Evolutionary conservation across 2,888 invertebrate genomes (phyloP), one percentile per base, ranked within the genome.

Genomic region (Apoderus coryli): DNA sequence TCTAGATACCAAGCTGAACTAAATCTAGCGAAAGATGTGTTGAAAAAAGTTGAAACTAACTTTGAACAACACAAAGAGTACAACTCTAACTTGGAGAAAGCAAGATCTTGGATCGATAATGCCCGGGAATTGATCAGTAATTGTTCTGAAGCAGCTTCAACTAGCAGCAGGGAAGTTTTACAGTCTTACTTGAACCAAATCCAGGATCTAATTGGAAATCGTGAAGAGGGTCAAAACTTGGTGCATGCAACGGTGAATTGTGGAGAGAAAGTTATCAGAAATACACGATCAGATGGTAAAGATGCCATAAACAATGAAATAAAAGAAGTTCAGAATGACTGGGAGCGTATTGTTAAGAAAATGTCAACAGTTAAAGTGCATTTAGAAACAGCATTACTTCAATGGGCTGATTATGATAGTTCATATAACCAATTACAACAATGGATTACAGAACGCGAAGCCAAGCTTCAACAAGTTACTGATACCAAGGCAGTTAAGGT

Each of bases 361-460:
- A 80, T 90, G 68, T 81, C 85, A 1, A 86, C 82, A 1, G 81
- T 85, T 1, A 90, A 90, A 58, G 88, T 88, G 9, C 79, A 85
- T 46, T 59, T 93, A 19, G 92, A 93, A 57, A 88, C 88, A 1
- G 79, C 80, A 44, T 62, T 90, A 9, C 63, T 92, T 22, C 90
- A 93, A 69, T 93, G 92, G 92, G 88, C 89, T 4, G 89, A 92
- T 52, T 93, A 90, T 55, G 89, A 85, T 52, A 89, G 89, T 31
- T 89, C 88, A 34, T 90, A 86, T 54, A 76, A 80, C 10, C 89
- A 90, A 53, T 61, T 93, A 13, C 82, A 89, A 49, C 84, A 89
- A 67, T 92, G 93, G 90, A 84, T 95, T 36, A 77, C 77, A 16
- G 92, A 93, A 48, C 72, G 89, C 45, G 90, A 92, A 64, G 84